These are phyloP conservation scores for Gadopsis marmoratus DNA, from an alignment of 2,797 vertebrate species.

Conservation along the genomic window DNA sequence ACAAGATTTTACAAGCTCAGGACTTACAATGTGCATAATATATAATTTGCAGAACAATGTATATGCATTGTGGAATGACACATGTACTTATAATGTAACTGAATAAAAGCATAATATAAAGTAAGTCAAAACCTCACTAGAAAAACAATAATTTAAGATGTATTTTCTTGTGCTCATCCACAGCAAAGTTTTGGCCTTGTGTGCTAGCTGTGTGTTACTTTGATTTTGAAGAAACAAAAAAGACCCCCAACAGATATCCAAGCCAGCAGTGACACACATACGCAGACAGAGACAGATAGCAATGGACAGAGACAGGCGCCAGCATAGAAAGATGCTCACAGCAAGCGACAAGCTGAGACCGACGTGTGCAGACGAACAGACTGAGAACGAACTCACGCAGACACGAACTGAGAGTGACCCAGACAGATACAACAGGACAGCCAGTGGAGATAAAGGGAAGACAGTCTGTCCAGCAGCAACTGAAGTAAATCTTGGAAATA, in stretches of 20 bases:
- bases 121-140: background rate
- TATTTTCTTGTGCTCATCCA: background rate
- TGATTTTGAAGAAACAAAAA: slow-evolving; percentile 30
- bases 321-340: slow-evolving; percentile 33
- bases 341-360: slow-evolving; percentile 44
- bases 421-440: slow-evolving; percentile 40
- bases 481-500: slow-evolving; percentile 5
- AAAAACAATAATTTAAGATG: background rate
- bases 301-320: slow-evolving; percentile 29
- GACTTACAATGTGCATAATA: background rate
- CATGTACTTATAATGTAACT: background rate
- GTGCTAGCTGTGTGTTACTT: slow-evolving; percentile 20
- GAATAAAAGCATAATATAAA: background rate
- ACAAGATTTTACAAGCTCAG: background rate
- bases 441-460: slow-evolving; percentile 38
- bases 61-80: background rate
- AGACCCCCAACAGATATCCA: background rate
- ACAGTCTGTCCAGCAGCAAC: slow-evolving; percentile 29
- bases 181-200: slow-evolving; percentile 12
- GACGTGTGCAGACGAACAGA: slow-evolving; percentile 40
- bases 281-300: slow-evolving; percentile 20
- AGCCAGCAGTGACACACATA: slow-evolving; percentile 33
- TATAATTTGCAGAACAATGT: background rate
- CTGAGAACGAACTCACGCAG: slow-evolving; percentile 35
- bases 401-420: slow-evolving; percentile 50